Evolutionary conservation across 1,140 invertebrate species (phyloP), one percentile per base, ranked within the genome.

Genomic region (Tachypleus tridentatus): DNA sequence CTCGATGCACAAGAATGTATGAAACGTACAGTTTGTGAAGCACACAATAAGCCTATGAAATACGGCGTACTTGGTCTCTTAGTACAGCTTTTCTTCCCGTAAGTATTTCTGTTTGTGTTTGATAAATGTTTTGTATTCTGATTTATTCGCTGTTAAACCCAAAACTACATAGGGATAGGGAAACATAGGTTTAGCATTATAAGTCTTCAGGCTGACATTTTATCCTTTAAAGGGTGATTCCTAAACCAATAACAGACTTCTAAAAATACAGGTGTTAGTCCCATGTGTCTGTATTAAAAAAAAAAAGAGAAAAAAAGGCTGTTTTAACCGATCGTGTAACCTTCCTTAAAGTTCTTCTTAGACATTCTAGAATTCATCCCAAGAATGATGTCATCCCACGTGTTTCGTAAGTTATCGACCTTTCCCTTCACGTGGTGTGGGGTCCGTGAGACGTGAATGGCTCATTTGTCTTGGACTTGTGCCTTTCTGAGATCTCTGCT

Each of bases 61-160:
- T 75, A 75, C 64, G 74, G 74, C 47, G 58, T 71, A 4, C 61
- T 72, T 7, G 74, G 74, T 3, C 63, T 75, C 4, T 57, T 69
- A n/a, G 62, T 75, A 50, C 74, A 75, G 57, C 67, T 75, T n/a
- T 67, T 75, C 8, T 75, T 75, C 51, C 74, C 74, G 74, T 75
- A 66, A 74, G 74, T 71, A 60, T 53, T 11, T 57, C 6, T 29
- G 52, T 9, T n/a, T 49, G 8, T 51, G 49, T 63, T 58, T 9
- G 10, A 9, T 51, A 59, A 57, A 49, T 29, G 29, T 29, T 29
- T 29, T 29, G 29, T 52, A 56, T 52, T 62, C 29, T 52, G 56
- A 10, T 60, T 60, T 6, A 29, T 9, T 9, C 29, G 29, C 29
- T 29, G 29, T 29, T 29, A 29, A 29, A 29, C 2, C 29, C 29